phyloP scores from a whole-genome alignment of 1,140 invertebrate genomes.

The Neodiprion pinetum region DNA sequence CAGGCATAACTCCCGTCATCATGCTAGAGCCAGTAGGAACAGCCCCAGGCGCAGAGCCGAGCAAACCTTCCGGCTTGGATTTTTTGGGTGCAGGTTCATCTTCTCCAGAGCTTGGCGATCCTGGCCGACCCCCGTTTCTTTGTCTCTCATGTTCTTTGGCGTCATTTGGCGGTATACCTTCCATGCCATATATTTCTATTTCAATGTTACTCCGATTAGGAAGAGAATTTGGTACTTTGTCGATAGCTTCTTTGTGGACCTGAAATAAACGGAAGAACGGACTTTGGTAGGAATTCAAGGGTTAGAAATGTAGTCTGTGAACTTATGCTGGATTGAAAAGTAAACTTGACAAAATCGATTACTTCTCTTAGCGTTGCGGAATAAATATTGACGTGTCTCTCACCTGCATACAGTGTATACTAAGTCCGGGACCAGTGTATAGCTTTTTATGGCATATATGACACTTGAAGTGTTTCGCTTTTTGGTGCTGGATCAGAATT shows the following conservation, averaged over 20 bases:
- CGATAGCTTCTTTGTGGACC: conserved; percentile 99
- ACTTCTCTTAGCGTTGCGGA: too few species aligned
- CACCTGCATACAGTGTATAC: conserved; percentile 99
- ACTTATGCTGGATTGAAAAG: too few species aligned
- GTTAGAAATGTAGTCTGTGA: conserved; percentile 13
- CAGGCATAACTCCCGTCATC: conserved; percentile 64
- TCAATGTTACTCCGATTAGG: conserved; percentile 98
- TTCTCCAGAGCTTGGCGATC: conserved; percentile 72
- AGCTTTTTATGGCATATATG: conserved; percentile 99
- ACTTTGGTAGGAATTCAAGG: not conserved
- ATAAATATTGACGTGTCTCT: conserved; percentile 32
- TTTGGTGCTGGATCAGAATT: conserved; percentile 99
- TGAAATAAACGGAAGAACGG: conserved; percentile 55
- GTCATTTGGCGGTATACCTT: conserved; percentile 97
- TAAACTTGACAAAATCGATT: too few species aligned
- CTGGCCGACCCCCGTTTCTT: conserved; percentile 68
- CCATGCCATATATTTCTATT: conserved; percentile 99
- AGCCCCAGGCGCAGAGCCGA: conserved; percentile 63
- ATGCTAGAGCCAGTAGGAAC: conserved; percentile 61
- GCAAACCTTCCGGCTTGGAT: conserved; percentile 68
- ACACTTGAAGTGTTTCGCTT: conserved; percentile 99
- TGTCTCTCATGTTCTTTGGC: conserved; percentile 92
- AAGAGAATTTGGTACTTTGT: conserved; percentile 98
- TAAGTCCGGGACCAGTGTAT: conserved; percentile 96
- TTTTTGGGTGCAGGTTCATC: conserved; percentile 81